Evolutionary conservation across 1,140 invertebrate genomes (phyloP), one percentile per base, ranked within the genome.

Genomic region (Calosoma granatense): DNA sequence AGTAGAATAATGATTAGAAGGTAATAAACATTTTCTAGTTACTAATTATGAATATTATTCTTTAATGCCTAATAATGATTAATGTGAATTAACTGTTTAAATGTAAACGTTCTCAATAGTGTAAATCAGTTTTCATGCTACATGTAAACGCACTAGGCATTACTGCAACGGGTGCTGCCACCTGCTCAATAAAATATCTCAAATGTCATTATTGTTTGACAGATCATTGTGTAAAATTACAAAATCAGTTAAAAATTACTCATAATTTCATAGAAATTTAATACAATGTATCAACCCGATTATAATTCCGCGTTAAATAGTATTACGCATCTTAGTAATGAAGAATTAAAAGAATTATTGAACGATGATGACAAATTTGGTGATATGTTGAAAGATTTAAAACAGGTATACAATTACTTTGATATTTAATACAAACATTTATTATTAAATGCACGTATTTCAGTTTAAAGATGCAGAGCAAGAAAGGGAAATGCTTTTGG

Each of bases 361-460:
- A 89, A 92, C 65, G 80, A 93, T 70, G 90, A 94, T 66, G 76
- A 78, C 2, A 91, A 90, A 74, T 81, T 94, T 61, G 86, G 93
- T 65, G 77, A 83, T 36, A 78, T 92, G 30, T 76, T 94, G 1
- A 83, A 85, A 68, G 83, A 87, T 67, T 74, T 88, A 43, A 81
- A 85, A 69, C 86, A 90, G 80, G 88, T 91, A 76, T 14, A 26
- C 20, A 22, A n/a, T 56, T 22, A 2, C 12, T 55, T 59, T 57
- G 23, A 15, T 17, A 51, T 39, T 51, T 15, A 56, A 53, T 55
- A 56, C 53, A 56, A 41, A 26, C n/a, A 55, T 6, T 30, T 39
- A 41, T 6, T 60, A 17, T 15, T 54, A 2, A 53, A 14, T 19
- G 36, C 2, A 58, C 51, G 15, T 53, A 36, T 55, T 67, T 69